These are phyloP conservation scores for Vulpes ferrilata DNA, from an alignment of 2,113 vertebrate species.

Conservation along the genomic window DNA sequence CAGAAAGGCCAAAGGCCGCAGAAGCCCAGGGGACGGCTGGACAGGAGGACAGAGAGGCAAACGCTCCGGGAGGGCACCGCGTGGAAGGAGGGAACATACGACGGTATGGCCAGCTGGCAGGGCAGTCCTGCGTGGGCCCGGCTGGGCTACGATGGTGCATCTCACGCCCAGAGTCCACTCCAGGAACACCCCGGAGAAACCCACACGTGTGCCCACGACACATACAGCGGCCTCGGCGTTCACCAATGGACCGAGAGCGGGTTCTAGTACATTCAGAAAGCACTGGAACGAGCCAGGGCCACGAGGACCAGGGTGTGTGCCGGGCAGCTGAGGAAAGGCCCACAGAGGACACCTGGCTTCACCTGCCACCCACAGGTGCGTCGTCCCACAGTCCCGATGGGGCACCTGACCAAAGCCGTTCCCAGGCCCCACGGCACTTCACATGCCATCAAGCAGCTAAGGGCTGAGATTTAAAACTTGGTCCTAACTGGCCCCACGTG, in stretches of 20 bases:
- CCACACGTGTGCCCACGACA: rapidly evolving
- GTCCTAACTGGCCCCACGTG: background rate
- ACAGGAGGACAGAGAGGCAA: background rate
- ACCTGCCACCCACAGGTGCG: background rate
- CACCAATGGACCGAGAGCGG: background rate
- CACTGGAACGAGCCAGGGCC: background rate
- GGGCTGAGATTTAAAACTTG: background rate
- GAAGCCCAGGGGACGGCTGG: background rate
- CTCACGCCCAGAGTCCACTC: no score
- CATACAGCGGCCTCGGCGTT: background rate
- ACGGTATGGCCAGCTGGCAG: background rate
- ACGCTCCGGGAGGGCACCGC: no score
- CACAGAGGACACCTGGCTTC: background rate
- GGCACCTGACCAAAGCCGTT: background rate
- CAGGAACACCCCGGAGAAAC: background rate
- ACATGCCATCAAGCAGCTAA: background rate
- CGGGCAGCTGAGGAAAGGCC: background rate
- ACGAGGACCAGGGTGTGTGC: no score
- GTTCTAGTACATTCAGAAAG: background rate
- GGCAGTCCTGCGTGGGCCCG: rapidly evolving
- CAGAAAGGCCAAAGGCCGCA: background rate
- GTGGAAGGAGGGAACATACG: background rate
- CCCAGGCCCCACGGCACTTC: background rate
- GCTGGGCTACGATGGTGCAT: background rate
- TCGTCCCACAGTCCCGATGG: background rate